Evolutionary conservation across 2,113 vertebrate species (phyloP).

Genomic region (Hemiscyllium ocellatum): DNA sequence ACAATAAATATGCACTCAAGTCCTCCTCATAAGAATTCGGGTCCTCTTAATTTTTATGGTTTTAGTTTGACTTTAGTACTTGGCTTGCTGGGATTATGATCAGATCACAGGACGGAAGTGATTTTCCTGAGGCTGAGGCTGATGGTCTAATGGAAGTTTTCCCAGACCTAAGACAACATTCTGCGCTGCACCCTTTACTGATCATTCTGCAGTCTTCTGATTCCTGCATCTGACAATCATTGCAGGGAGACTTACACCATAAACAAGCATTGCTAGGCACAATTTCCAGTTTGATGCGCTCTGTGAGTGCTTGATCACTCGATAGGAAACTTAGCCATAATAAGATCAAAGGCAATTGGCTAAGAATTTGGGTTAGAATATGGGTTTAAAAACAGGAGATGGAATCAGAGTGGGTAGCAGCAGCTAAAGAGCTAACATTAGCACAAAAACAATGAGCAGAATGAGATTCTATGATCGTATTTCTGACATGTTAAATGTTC

Average conservation of each 20-base stretch:
- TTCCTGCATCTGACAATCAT: neutral
- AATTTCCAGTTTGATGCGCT: neutral
- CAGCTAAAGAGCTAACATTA: neutral
- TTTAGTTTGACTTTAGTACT: neutral
- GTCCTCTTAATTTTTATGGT: neutral
- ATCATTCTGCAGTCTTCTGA: neutral
- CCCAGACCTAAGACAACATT: neutral
- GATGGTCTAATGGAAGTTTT: neutral
- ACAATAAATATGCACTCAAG: neutral
- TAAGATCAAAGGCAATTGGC: neutral
- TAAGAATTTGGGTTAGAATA: neutral
- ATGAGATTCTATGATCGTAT: neutral
- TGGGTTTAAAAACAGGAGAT: neutral
- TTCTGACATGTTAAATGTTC: neutral
- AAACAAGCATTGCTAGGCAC: neutral
- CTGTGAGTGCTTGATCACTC: neutral
- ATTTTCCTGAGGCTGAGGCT: neutral
- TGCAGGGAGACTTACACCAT: neutral
- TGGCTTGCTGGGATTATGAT: neutral
- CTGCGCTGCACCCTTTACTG: too few relatives aligned
- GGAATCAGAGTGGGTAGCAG: neutral
- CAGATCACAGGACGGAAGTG: neutral
- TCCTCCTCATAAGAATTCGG: neutral
- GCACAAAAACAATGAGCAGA: neutral
- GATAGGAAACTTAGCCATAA: neutral